Percentiles rank a stretch among this genome's conserved stretches.
Evolutionary conservation across 2,888 invertebrate genomes (phyloP).

Genomic region (Cenopis cana): DNA sequence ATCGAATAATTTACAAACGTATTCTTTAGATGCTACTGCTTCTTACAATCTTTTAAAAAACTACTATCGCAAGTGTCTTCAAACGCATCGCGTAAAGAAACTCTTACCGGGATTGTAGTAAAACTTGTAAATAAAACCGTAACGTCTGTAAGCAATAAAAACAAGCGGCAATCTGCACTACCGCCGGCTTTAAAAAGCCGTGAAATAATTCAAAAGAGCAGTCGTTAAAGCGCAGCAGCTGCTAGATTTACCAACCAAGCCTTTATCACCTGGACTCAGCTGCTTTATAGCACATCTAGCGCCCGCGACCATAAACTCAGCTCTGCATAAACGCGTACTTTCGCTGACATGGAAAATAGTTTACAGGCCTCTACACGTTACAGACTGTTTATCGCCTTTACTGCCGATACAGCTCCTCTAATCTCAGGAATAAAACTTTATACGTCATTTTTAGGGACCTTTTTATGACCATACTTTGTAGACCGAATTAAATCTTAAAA

Average conservation of each 20-base stretch:
- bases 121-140: constrained; percentile 44
- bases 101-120: constrained; percentile 38
- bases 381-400: constrained; percentile 77
- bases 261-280: constrained; percentile 76
- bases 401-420: constrained; percentile 73
- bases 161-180: constrained; percentile 68
- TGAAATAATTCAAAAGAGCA: constrained; percentile 80
- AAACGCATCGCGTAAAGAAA: constrained; percentile 39
- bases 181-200: constrained; percentile 68
- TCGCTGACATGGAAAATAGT: constrained; percentile 83
- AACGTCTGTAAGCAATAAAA: constrained; percentile 62
- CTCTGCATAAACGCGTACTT: constrained; percentile 74
- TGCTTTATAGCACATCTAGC: constrained; percentile 62
- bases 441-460: constrained; percentile 74
- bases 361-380: constrained; percentile 73
- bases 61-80: constrained; percentile 22
- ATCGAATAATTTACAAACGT: background rate
- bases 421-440: constrained; percentile 81
- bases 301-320: constrained; percentile 62
- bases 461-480: constrained; percentile 76
- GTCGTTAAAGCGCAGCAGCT: constrained; percentile 77
- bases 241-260: constrained; percentile 70
- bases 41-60: constrained; percentile 37
- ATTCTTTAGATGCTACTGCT: background rate
- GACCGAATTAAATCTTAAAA: constrained; percentile 76